phyloP scores from a whole-genome alignment of 2,888 invertebrate species.

The Ornithoptera alexandrae region DNA sequence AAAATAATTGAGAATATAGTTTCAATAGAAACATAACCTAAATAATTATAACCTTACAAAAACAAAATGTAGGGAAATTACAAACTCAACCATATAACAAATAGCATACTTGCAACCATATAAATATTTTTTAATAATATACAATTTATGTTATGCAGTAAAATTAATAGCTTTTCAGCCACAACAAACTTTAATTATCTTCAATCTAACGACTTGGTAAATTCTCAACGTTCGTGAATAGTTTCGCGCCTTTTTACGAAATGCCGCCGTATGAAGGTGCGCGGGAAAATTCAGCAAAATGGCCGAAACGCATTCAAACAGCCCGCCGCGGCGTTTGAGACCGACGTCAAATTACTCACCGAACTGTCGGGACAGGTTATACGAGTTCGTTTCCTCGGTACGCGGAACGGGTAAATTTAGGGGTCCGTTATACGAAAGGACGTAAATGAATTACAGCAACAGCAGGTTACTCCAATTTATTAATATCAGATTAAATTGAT shows the following conservation, averaged over 20 bases:
- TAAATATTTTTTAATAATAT: too few species aligned
- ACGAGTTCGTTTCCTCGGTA: conserved; percentile 57
- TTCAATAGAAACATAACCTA: too few species aligned
- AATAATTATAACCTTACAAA: too few species aligned
- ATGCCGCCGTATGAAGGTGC: conserved; percentile 34
- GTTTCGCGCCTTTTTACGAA: conserved; percentile 3
- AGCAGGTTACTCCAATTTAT: neutral
- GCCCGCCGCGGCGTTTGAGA: conserved; percentile 37
- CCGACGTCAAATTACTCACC: conserved; percentile 47
- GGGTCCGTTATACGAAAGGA: conserved; percentile 35
- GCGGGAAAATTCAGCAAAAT: conserved; percentile 36
- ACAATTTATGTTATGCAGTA: too few species aligned
- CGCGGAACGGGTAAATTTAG: conserved; percentile 51
- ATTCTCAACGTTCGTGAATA: too few species aligned
- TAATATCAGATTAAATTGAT: neutral
- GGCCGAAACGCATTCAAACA: conserved; percentile 24
- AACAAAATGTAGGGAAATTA: too few species aligned
- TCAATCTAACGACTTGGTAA: too few species aligned
- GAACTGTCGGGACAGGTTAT: conserved; percentile 55
- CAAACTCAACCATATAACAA: too few species aligned
- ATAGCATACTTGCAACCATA: too few species aligned
- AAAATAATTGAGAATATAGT: too few species aligned
- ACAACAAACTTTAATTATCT: too few species aligned
- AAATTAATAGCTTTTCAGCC: too few species aligned
- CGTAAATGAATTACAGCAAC: neutral